Percentiles rank a stretch among this genome's conserved stretches.
Evolutionary conservation across 2,797 vertebrate species (phyloP).

Genomic region (Myotis planiceps): DNA sequence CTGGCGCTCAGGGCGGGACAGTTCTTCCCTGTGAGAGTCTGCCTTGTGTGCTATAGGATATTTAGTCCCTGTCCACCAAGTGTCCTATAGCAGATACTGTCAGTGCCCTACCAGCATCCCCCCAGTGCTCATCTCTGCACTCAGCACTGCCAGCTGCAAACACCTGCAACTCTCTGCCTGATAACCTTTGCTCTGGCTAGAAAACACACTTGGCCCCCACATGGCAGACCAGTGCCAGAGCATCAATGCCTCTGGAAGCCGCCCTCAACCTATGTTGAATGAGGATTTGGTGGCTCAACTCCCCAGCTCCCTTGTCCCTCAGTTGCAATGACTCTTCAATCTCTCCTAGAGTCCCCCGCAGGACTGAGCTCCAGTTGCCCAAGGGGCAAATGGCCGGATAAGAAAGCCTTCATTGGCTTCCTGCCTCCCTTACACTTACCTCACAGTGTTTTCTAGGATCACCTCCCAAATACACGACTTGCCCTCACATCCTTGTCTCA

Average conservation of each 20-base stretch:
- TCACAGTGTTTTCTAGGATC: neutral
- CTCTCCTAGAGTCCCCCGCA: neutral
- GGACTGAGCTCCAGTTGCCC: neutral
- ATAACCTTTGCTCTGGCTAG: neutral
- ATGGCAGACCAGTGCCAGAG: neutral
- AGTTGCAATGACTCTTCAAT: too few species aligned
- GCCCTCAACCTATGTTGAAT: neutral
- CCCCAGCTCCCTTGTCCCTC: neutral
- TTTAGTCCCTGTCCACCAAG: neutral
- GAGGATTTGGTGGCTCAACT: neutral
- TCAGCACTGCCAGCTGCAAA: neutral
- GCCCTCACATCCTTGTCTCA: neutral
- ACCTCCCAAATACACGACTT: neutral
- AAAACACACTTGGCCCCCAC: neutral
- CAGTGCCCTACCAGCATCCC: neutral
- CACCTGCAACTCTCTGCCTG: neutral
- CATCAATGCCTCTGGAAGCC: neutral
- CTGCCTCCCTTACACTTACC: neutral
- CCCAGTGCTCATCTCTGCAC: neutral
- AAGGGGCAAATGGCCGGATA: neutral
- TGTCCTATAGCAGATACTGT: fast-evolving
- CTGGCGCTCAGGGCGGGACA: neutral
- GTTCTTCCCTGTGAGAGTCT: neutral
- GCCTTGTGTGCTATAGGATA: neutral
- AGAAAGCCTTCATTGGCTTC: neutral